Evolutionary conservation across 2,888 invertebrate species (phyloP).

Genomic region (Drepanosiphum platanoidis): DNA sequence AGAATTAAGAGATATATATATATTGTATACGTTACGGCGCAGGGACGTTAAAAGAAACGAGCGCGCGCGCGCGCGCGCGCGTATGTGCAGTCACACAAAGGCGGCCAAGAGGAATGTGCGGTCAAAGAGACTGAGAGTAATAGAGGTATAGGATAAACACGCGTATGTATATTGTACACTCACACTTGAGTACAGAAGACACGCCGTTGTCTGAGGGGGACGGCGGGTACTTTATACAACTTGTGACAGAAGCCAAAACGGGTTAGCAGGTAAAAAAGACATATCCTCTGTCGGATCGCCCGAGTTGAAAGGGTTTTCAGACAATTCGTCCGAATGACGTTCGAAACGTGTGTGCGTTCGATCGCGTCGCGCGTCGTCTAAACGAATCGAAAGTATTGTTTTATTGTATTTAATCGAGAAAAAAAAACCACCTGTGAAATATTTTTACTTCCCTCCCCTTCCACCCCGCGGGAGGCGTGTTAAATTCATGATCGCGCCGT

Average conservation of each 20-base stretch:
- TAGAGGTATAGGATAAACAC: neutral
- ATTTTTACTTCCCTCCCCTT: too few species aligned
- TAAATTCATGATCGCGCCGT: too few species aligned
- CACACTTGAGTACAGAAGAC: neutral
- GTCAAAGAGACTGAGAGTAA: constrained; percentile 10
- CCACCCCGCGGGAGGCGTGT: too few species aligned
- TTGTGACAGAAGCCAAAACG: constrained; percentile 10
- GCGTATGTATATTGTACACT: neutral
- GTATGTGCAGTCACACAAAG: constrained; percentile 4
- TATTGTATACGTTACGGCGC: too few species aligned
- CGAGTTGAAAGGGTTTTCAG: neutral
- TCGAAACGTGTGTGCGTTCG: too few species aligned
- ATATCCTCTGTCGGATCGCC: too few species aligned
- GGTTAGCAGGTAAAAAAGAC: constrained; percentile 7
- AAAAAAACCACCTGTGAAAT: too few species aligned
- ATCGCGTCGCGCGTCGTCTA: too few species aligned
- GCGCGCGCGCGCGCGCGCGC: neutral
- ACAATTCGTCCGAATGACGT: neutral
- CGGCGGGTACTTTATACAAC: neutral
- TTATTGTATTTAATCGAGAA: too few species aligned
- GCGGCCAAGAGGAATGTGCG: constrained; percentile 16
- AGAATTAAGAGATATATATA: neutral
- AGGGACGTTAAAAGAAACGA: constrained; percentile 7
- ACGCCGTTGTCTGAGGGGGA: neutral
- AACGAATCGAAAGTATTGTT: too few species aligned